Evolutionary conservation across 2,888 invertebrate genomes (phyloP).

Genomic region (Venusia cambrica): DNA sequence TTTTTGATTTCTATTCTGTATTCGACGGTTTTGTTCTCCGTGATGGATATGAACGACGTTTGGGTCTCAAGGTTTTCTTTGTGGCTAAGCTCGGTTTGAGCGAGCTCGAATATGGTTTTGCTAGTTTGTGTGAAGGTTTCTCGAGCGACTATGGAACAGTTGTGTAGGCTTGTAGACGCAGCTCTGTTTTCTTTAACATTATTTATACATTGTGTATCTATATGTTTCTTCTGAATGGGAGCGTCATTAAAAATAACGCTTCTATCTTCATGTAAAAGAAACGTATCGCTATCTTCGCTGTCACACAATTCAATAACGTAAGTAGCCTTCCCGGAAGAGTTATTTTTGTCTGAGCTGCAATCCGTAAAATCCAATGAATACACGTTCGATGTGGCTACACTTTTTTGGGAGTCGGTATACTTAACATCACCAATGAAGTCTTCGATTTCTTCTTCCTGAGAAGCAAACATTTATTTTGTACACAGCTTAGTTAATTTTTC

Average conservation of each 20-base stretch:
- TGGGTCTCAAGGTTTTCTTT: conserved; percentile 58
- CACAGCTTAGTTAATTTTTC: too few species aligned
- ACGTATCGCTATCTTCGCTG: conserved; percentile 58
- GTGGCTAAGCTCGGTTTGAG: conserved; percentile 46
- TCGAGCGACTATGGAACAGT: conserved; percentile 45
- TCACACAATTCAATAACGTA: conserved; percentile 61
- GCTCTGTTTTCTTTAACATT: conserved; percentile 28
- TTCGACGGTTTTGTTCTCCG: conserved; percentile 53
- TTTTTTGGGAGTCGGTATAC: conserved; percentile 68
- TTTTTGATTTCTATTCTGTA: conserved; percentile 49
- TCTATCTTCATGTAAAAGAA: conserved; percentile 34
- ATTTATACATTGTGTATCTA: conserved; percentile 28
- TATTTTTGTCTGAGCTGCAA: conserved; percentile 59
- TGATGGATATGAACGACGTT: conserved; percentile 62
- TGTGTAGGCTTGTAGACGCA: conserved; percentile 36
- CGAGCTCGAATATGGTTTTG: conserved; percentile 78
- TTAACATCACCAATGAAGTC: conserved; percentile 58
- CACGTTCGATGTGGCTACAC: conserved; percentile 59
- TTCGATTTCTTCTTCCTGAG: conserved; percentile 65
- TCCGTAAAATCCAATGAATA: conserved; percentile 68
- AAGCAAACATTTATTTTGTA: too few species aligned
- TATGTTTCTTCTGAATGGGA: conserved; percentile 27
- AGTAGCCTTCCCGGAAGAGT: conserved; percentile 66
- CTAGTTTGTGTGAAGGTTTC: conserved; percentile 80
- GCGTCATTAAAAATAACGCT: conserved; percentile 38